Evolutionary conservation across 1,140 invertebrate species (phyloP), one percentile per base, ranked within the genome.

Genomic region (Cydia pomonella): DNA sequence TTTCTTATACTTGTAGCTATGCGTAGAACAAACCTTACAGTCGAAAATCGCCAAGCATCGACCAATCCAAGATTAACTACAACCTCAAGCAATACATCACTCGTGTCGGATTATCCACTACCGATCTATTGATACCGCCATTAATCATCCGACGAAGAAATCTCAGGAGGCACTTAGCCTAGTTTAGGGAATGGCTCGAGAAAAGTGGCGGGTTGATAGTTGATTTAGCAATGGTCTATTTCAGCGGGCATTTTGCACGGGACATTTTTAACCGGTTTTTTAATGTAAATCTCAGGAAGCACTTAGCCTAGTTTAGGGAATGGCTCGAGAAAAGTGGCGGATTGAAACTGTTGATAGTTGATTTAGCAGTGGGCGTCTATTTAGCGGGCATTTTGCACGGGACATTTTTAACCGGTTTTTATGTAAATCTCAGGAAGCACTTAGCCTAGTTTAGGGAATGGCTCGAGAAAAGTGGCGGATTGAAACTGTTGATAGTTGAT

Each of bases 61-160:
- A 13, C 16, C 44, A 47, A 47, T 47, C 44, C 16, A 47, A 47
- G 44, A 47, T 47, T 47, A 47, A 47, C 44, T 13, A 16, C 44
- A 47, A 47, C 44, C 44, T 47, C 12, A 3, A 47, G 44, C 44
- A 47, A 47, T 47, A 47, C 44, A 47, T 47, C 44, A 47, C 44
- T 47, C 44, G 44, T 47, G 13, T 47, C 44, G 44, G 44, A 47
- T 47, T 47, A 47, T 47, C 44, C 44, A 47, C 44, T 47, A 13
- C 44, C 44, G 44, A 47, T 47, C 44, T 47, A 47, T 47, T 47
- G 44, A 47, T 47, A 47, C 44, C 44, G 44, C 44, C 44, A 47
- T 47, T 47, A 47, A 47, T 47, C 44, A 47, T 47, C 44, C 16
- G 44, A 47, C 12, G 44, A 47, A 47, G 44, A 47, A 47, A 47